A percentile compares a stretch with the other conserved stretches of the same genome.
phyloP scores from a whole-genome alignment of 2,888 invertebrate species.

The Leucozona laternaria region DNA sequence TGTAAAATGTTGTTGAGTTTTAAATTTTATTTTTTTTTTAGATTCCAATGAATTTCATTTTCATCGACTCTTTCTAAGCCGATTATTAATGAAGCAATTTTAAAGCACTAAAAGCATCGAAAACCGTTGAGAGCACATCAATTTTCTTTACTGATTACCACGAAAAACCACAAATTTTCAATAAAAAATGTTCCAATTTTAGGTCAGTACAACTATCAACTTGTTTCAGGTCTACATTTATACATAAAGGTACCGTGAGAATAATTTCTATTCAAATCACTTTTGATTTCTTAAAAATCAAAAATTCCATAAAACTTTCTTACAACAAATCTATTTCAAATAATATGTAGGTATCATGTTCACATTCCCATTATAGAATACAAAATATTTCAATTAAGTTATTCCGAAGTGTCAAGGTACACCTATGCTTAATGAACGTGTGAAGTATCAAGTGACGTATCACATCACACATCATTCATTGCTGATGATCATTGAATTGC shows the following conservation, averaged over 20 bases:
- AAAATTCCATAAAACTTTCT: constrained; percentile 9
- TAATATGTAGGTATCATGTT: neutral
- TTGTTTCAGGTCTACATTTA: neutral
- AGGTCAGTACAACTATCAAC: neutral
- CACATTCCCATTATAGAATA: constrained; percentile 1
- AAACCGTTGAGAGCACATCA: no score
- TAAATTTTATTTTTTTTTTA: no score
- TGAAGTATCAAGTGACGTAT: constrained; percentile 33
- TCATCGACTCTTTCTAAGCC: no score
- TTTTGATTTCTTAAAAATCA: constrained; percentile 5
- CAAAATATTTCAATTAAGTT: neutral
- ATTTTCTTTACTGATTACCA: no score
- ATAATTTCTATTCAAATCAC: neutral
- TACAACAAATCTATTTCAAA: constrained; percentile 1
- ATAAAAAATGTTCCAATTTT: no score
- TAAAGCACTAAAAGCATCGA: no score
- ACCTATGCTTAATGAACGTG: neutral
- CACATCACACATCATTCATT: constrained; percentile 41
- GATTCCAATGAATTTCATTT: no score
- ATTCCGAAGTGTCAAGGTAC: constrained; percentile 2
- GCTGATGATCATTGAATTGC: constrained; percentile 19
- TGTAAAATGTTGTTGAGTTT: no score
- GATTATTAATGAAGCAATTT: no score
- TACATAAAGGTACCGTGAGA: no score
- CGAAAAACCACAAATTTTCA: no score